Conservation (phyloP, 2,113 vertebrate species). For the Lanius ludovicianus region DNA sequence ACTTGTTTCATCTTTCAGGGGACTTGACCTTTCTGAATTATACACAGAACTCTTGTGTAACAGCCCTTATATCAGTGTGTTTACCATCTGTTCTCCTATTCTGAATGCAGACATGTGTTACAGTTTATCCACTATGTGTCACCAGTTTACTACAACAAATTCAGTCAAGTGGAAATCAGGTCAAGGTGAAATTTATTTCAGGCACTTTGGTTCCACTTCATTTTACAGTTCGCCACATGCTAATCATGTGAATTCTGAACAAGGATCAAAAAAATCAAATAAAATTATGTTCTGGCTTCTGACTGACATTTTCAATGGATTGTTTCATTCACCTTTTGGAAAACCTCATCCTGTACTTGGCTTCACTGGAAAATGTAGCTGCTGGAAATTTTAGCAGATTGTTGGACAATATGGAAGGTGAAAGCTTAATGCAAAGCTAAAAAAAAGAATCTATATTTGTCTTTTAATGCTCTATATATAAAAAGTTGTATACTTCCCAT, state of each 20-base stretch:
- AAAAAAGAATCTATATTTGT: not conserved
- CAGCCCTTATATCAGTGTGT: slow-evolving; percentile 59
- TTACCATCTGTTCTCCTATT: slow-evolving; percentile 68
- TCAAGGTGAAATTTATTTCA: slow-evolving; percentile 74
- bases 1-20: slow-evolving; percentile 6
- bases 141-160: slow-evolving; percentile 72
- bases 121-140: slow-evolving; percentile 74
- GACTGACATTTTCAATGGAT: slow-evolving; percentile 53
- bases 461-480: not conserved
- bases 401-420: not conserved
- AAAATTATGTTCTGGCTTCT: slow-evolving; percentile 50
- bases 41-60: slow-evolving; percentile 56
- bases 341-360: slow-evolving; percentile 11
- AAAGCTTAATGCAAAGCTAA: not conserved
- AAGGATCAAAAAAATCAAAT: slow-evolving; percentile 45
- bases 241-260: slow-evolving; percentile 45
- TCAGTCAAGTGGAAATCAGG: slow-evolving; percentile 68
- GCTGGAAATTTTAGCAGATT: slow-evolving; percentile 29
- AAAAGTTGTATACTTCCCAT: not conserved
- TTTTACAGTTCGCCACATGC: slow-evolving; percentile 58
- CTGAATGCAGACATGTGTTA: slow-evolving; percentile 55
- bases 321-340: slow-evolving; percentile 56
- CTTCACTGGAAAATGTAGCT: slow-evolving; percentile 1
- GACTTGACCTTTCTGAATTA: slow-evolving; percentile 60
- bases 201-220: slow-evolving; percentile 50